These are phyloP conservation scores for Reinhardtius hippoglossoides DNA, from an alignment of 2,113 vertebrate species.

Conservation along the genomic window DNA sequence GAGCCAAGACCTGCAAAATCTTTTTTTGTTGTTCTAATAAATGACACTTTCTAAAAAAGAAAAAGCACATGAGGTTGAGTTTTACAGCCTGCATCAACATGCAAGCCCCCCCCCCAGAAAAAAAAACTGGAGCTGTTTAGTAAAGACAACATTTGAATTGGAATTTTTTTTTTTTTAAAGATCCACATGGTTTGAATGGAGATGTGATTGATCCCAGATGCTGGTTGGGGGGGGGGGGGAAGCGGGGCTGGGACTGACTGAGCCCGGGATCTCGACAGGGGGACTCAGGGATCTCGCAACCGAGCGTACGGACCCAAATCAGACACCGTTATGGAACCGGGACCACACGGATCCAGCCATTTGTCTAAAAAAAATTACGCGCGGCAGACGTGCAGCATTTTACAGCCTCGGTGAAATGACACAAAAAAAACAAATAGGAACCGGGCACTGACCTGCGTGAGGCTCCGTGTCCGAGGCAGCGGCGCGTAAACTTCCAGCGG, in stretches of 20 bases:
- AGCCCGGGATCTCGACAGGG: no score
- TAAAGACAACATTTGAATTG: neutral
- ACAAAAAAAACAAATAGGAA: neutral
- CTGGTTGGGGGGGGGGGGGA: neutral
- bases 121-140: conserved; percentile 16
- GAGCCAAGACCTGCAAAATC: neutral
- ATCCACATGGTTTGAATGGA: conserved; percentile 7
- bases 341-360: neutral
- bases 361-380: conserved; percentile 22
- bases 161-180: no score
- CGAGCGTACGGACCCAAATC: conserved; percentile 27
- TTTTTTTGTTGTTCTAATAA: neutral
- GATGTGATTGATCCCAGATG: conserved; percentile 1
- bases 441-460: conserved; percentile 64
- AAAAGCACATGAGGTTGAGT: neutral
- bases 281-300: conserved; percentile 18
- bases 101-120: neutral
- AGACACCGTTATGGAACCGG: conserved; percentile 10
- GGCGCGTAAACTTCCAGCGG: conserved; percentile 70
- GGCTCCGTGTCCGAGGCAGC: conserved; percentile 43
- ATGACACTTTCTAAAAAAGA: neutral
- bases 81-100: conserved; percentile 39
- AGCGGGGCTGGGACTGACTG: neutral
- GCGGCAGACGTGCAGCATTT: neutral
- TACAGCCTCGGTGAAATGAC: no score